Base-by-base conservation (phyloP, 1,140 invertebrate genomes). In the Zaprionus davidi region DNA sequence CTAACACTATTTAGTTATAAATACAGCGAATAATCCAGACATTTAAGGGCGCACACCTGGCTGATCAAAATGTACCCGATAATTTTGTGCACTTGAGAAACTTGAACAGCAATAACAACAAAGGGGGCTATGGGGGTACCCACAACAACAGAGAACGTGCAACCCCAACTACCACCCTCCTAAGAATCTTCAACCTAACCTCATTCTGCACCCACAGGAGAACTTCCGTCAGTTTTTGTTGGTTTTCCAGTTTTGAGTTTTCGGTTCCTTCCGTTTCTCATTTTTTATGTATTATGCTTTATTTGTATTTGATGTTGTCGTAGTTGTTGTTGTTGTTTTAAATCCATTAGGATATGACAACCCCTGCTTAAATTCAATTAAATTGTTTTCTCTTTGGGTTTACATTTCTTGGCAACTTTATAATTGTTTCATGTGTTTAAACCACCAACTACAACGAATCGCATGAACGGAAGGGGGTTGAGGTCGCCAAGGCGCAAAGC, bases 341-440 rank as follows among this genome's bases (percentile, higher is more conserved):
- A 88, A 88, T 88, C 84, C 84, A 88, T 90, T 88, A 88, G 84
- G 84, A 88, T 90, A 88, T 88, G 84, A 90, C 84, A 88, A 88
- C 85, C 84, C 84, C 84, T 90, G 84, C 85, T 88, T 88, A 84
- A 90, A 88, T 88, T 88, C 84, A 88, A 88, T 88, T 88, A 88
- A 88, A 88, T 90, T 88, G 84, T 90, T 88, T 88, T 85, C 85
- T 90, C 85, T 88, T 81, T 77, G 85, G 84, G 84, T 82, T 88
- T 88, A 88, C 85, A 88, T 90, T 88, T 90, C 85, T 90, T 81
- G 78, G 78, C 78, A 88, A 88, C 84, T 88, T 88, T 88, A 88
- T 88, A 88, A 88, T 88, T 88, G 84, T 88, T 88, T 88, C 85
- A 88, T 88, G 85, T 90, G 85, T 90, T 88, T 88, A 88, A 88